phyloP scores from a whole-genome alignment of 2,797 vertebrate genomes.

The Australoheros facetus region DNA sequence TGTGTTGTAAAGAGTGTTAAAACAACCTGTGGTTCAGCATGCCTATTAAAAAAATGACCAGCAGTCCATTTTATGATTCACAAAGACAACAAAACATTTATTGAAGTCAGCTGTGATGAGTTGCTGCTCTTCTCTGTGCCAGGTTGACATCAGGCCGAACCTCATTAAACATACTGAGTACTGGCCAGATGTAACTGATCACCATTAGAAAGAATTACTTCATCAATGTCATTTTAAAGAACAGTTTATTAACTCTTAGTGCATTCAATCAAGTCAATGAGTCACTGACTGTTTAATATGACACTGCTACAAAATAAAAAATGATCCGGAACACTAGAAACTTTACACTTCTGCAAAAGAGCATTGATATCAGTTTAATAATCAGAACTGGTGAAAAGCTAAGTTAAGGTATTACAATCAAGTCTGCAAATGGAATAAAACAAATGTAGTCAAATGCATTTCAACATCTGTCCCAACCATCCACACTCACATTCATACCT shows the following conservation, averaged over 20 bases:
- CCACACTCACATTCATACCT: too few species aligned
- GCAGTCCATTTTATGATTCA: conserved; percentile 1
- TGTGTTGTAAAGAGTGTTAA: background rate
- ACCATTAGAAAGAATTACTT: background rate
- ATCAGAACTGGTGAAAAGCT: background rate
- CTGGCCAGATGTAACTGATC: background rate
- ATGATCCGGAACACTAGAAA: background rate
- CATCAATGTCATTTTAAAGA: conserved; percentile 2
- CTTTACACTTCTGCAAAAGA: background rate
- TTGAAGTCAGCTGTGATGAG: conserved; percentile 20
- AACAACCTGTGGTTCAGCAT: background rate
- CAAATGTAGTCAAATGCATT: background rate
- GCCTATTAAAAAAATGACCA: background rate
- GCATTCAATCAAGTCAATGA: background rate
- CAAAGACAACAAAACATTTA: conserved; percentile 27
- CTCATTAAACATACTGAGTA: background rate
- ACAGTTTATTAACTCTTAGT: conserved; percentile 5
- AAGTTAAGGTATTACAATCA: background rate
- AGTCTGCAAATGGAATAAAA: background rate
- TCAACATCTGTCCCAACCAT: background rate
- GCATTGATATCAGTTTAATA: background rate
- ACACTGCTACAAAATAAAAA: background rate
- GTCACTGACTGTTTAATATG: conserved; percentile 1
- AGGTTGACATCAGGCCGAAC: background rate
- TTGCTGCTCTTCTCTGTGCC: conserved; percentile 3